Conservation (phyloP, 37 sponge, comb jelly and placozoan genomes). For the Mnemiopsis leidyi region DNA sequence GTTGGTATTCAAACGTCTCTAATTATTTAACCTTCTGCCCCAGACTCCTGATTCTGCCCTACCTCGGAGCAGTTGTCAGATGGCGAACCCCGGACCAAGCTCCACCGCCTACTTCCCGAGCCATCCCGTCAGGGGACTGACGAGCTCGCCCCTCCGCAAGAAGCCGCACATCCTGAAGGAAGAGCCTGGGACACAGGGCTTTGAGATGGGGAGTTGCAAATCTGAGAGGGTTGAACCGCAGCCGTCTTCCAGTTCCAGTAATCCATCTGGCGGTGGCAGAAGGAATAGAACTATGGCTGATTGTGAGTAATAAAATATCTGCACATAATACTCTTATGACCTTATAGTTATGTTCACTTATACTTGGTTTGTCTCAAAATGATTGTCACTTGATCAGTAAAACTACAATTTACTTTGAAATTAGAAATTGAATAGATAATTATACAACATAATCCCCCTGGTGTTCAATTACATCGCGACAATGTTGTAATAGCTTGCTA, state of each 20-base stretch:
- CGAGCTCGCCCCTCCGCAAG: conserved; percentile 45
- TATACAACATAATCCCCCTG: too few relatives aligned
- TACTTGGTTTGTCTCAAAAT: too few relatives aligned
- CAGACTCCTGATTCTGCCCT: too few relatives aligned
- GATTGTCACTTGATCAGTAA: neutral
- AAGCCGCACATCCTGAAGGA: conserved; percentile 27
- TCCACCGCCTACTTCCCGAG: neutral
- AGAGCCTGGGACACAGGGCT: neutral
- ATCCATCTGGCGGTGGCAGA: neutral
- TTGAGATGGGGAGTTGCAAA: neutral
- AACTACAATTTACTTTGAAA: too few relatives aligned
- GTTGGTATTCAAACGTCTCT: too few relatives aligned
- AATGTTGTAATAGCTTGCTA: too few relatives aligned
- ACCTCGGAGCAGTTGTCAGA: neutral
- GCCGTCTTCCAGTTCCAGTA: neutral
- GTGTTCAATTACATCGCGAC: too few relatives aligned
- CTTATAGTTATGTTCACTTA: too few relatives aligned
- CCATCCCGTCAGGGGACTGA: neutral
- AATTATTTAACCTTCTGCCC: too few relatives aligned
- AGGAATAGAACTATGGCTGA: conserved; percentile 28
- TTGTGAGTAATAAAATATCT: too few relatives aligned
- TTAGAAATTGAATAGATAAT: too few relatives aligned
- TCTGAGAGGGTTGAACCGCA: neutral
- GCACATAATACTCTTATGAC: too few relatives aligned
- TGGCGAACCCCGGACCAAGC: neutral